Base-by-base conservation (phyloP, 1,140 invertebrate species). In the Alviniconcha marisindica region DNA sequence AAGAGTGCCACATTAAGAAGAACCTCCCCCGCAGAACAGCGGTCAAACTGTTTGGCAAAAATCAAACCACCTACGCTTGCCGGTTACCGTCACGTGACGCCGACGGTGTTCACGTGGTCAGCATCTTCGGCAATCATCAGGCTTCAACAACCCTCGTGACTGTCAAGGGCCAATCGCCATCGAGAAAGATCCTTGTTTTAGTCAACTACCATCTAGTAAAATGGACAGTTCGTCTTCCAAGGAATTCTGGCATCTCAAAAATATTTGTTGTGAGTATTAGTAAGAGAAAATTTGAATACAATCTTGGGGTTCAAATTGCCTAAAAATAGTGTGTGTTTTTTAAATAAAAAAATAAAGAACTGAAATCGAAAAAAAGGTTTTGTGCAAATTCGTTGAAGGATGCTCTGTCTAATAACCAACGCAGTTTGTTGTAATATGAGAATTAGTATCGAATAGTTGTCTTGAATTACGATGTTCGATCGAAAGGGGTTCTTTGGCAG, bases 51-150 rank as follows among this genome's bases (percentile, higher is more conserved):
- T 42, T 56, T 12, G 81, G 81, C 36, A 36, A 40, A 76, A 40
- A 38, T 31, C 71, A 82, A 51, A 76, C 48, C 21, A 56, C 51
- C 2, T 82, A 76, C 54, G 24, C 44, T 18, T 82, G 81, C 71
- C 69, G 33, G 21, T 18, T 36, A 15, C 28, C 51, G 2, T 42
- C 51, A 56, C 48, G 56, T 48, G 18, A 36, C 48, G 3, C 5
- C 3, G 33, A 76, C n/a, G 28, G 44, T 21, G 51, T 77, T 33
- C 48, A 82, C 81, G 81, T 82, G 40, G 21, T 82, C 44, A 82
- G 81, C 51, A 82, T 82, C 5, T 82, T 82, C 24, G 81, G 81
- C 69, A 82, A 82, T 42, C 81, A 82, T 38, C 15, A 73, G 28
- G 28, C 81, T 1, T 1, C 33, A 0, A n/a, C 71, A 2, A 82